Evolutionary conservation across 2,113 vertebrate species (phyloP), one percentile per base, ranked within the genome.

Genomic region (Microcebus tavaratra): DNA sequence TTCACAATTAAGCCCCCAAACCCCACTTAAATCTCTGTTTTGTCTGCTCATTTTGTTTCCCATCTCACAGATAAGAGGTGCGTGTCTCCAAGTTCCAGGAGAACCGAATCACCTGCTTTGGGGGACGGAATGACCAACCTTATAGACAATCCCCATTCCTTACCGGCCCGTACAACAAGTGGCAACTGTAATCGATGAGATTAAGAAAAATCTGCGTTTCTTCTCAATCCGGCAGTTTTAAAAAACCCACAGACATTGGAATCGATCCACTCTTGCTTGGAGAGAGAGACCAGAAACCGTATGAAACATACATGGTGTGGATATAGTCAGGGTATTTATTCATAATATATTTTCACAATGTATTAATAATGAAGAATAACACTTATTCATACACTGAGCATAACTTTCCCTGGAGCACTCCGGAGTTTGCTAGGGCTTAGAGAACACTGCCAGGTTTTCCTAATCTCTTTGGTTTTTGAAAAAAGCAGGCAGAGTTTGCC

Each of bases 271-370:
- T 63, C 12, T 17, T 59, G 57, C 12, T 17, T 59, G 57, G 80
- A 70, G n/a, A 23, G 50, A 65, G 53, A 88, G 36, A 68, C 80
- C 67, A 96, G 76, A 91, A 94, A 94, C 11, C 78, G 87, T 2
- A 3, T 2, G 31, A 79, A 91, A 75, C 48, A 73, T 39, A 65
- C 39, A 73, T 59, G 73, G 65, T 78, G 78, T 88, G 72, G 95
- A 75, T 93, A 96, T 97, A 89, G 95, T 96, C 95, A 95, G 50
- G 79, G 90, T 94, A 95, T 98, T 98, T 98, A 98, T 98, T 98
- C 67, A 91, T 94, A 97, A 95, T 88, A 97, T 96, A 85, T 94
- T 97, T 95, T 96, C 83, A 92, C 93, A 97, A 96, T 79, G 88
- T 87, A 96, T 97, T 98, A 97, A 95, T 96, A 96, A 87, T 97